These are phyloP conservation scores for Drosophila yooni DNA, from an alignment of 2,888 invertebrate genomes.

Conservation along the genomic window DNA sequence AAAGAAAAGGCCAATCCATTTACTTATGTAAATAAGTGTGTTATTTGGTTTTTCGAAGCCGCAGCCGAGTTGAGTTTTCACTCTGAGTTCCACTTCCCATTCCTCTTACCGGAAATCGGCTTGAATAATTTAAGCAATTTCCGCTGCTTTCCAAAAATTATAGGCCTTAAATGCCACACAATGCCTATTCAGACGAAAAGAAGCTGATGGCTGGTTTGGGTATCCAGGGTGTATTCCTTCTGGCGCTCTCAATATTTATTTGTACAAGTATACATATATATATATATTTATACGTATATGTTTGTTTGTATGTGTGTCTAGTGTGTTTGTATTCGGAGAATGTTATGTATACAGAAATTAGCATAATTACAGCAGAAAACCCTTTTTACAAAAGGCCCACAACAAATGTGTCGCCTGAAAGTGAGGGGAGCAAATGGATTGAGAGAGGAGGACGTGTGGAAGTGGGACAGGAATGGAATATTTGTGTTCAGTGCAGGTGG, in stretches of 20 bases:
- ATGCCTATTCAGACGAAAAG: constrained; percentile 9
- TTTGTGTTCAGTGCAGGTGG: constrained; percentile 22
- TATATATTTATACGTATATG: background rate
- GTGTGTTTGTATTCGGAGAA: constrained; percentile 38
- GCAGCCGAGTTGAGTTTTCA: constrained; percentile 5
- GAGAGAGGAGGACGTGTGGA: background rate
- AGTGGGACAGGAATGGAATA: background rate
- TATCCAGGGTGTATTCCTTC: constrained; percentile 3
- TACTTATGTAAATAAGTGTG: constrained; percentile 24
- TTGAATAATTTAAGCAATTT: constrained; percentile 30
- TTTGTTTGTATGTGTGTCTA: constrained; percentile 27
- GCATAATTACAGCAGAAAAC: constrained; percentile 69
- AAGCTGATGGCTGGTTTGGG: constrained; percentile 12
- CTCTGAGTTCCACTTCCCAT: background rate
- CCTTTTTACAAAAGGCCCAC: constrained; percentile 39
- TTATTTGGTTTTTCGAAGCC: constrained; percentile 13
- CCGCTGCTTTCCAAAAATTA: constrained; percentile 17
- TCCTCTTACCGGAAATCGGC: constrained; percentile 23
- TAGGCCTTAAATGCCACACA: constrained; percentile 18
- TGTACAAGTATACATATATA: background rate
- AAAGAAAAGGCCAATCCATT: constrained; percentile 26
- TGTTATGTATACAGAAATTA: constrained; percentile 66
- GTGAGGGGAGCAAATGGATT: background rate
- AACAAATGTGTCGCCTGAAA: background rate
- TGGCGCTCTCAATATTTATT: constrained; percentile 19